A percentile compares a stretch with the other conserved stretches of the same genome.
Evolutionary conservation across 2,888 invertebrate species (phyloP).

Genomic region (Germaria angustata): DNA sequence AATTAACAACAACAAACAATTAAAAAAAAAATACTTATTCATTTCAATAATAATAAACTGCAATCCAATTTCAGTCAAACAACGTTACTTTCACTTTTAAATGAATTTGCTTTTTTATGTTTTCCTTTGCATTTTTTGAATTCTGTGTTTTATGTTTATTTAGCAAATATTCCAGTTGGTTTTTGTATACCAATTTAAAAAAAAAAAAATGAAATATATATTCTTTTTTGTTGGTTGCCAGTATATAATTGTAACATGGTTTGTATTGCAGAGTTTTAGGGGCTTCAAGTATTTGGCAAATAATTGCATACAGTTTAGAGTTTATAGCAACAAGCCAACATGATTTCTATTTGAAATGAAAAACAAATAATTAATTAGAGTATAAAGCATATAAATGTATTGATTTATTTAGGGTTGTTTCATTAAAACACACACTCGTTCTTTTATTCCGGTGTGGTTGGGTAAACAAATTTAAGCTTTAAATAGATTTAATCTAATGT

Average conservation of each 20-base stretch:
- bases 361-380: background rate
- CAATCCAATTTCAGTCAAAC: background rate
- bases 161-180: background rate
- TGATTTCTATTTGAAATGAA: background rate
- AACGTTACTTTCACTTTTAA: background rate
- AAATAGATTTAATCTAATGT: background rate
- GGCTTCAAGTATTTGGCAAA: background rate
- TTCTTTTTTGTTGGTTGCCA: background rate
- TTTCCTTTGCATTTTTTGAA: background rate
- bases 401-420: background rate
- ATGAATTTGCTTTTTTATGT: background rate
- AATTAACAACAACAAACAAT: too few relatives aligned
- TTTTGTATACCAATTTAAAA: background rate
- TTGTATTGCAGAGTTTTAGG: constrained; percentile 24
- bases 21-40: background rate
- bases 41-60: background rate
- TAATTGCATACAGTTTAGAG: background rate
- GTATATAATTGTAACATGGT: background rate
- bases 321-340: background rate
- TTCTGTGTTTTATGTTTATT: constrained; percentile 3
- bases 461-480: background rate
- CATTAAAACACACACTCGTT: background rate
- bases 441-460: background rate
- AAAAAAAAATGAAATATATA: background rate
- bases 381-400: background rate